These are phyloP conservation scores for Gallinago undulata DNA, from an alignment of 2,113 vertebrate genomes.

Conservation along the genomic window DNA sequence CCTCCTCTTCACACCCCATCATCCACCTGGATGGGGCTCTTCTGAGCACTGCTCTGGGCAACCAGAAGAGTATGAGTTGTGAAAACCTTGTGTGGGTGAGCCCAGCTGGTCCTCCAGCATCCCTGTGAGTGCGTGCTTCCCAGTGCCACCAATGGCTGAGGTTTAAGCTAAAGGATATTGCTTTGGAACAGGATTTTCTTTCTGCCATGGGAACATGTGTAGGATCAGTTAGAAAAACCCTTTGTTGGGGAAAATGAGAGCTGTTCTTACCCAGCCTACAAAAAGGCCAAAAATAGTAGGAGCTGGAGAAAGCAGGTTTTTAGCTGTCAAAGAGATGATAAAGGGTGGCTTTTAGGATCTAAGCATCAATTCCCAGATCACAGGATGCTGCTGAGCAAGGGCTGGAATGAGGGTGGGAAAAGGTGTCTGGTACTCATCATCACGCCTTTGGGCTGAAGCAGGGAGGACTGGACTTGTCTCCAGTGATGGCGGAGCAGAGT, in stretches of 20 bases:
- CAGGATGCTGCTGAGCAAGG: background rate
- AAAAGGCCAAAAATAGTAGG: background rate
- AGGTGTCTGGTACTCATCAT: constrained; percentile 28
- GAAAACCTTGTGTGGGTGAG: background rate
- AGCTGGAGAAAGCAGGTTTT: background rate
- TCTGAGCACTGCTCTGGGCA: background rate
- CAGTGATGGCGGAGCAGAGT: background rate
- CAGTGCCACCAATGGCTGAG: background rate
- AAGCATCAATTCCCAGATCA: constrained; percentile 27
- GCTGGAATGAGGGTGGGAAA: background rate
- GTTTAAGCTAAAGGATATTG: background rate
- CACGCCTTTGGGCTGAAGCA: background rate
- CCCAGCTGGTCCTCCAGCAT: background rate
- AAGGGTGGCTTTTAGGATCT: constrained; percentile 28
- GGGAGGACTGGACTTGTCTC: background rate
- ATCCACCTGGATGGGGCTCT: background rate
- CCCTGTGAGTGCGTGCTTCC: background rate
- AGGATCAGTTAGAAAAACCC: constrained; percentile 31
- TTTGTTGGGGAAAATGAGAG: constrained; percentile 7
- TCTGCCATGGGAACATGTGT: background rate
- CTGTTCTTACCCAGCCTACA: background rate
- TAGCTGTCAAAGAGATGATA: background rate
- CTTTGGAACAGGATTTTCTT: background rate
- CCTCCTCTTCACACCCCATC: background rate
- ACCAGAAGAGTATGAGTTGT: background rate